Percentiles rank a stretch among this genome's conserved stretches.
These are phyloP conservation scores for Drosophila anomalata DNA, from an alignment of 2,888 invertebrate genomes.

Conservation along the genomic window DNA sequence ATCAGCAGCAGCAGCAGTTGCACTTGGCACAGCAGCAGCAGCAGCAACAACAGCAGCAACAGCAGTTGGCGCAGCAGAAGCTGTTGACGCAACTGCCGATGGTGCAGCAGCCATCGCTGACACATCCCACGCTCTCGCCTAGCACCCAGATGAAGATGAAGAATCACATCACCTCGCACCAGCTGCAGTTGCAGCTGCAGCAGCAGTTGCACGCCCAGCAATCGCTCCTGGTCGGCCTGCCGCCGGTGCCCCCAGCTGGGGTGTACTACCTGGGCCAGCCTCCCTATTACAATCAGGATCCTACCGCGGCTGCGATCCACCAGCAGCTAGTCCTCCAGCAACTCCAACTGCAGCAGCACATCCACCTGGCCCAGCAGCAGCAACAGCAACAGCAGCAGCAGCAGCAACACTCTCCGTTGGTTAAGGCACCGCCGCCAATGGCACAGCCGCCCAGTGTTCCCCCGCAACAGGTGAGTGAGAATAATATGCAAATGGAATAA, in stretches of 20 bases:
- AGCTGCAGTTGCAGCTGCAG: slow-evolving; percentile 74
- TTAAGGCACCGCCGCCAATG: slow-evolving; percentile 28
- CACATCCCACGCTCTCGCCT: slow-evolving; percentile 78
- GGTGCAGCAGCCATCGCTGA: slow-evolving; percentile 46
- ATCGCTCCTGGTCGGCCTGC: slow-evolving; percentile 58
- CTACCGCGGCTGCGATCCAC: slow-evolving; percentile 64
- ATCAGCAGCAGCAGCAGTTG: slow-evolving; percentile 46
- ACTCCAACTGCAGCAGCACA: slow-evolving; percentile 61
- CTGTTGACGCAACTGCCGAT: slow-evolving; percentile 34
- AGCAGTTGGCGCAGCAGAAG: slow-evolving; percentile 45
- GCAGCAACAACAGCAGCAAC: slow-evolving; percentile 36
- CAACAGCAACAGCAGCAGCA: slow-evolving; percentile 63
- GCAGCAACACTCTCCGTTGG: slow-evolving; percentile 45
- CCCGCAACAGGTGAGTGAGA: slow-evolving; percentile 21
- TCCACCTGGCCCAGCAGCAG: slow-evolving; percentile 64
- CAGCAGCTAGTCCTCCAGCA: slow-evolving; percentile 63
- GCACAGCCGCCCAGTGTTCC: slow-evolving; percentile 32
- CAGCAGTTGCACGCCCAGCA: slow-evolving; percentile 59
- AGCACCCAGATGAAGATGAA: slow-evolving; percentile 81
- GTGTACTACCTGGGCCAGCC: slow-evolving; percentile 75
- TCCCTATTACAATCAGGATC: slow-evolving; percentile 62
- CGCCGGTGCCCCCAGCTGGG: slow-evolving; percentile 54
- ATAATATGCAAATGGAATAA: not conserved
- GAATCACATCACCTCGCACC: slow-evolving; percentile 81
- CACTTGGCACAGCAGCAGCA: slow-evolving; percentile 58